These are phyloP conservation scores for Silurus lanzhouensis DNA, from an alignment of 2,797 vertebrate species.

Conservation along the genomic window DNA sequence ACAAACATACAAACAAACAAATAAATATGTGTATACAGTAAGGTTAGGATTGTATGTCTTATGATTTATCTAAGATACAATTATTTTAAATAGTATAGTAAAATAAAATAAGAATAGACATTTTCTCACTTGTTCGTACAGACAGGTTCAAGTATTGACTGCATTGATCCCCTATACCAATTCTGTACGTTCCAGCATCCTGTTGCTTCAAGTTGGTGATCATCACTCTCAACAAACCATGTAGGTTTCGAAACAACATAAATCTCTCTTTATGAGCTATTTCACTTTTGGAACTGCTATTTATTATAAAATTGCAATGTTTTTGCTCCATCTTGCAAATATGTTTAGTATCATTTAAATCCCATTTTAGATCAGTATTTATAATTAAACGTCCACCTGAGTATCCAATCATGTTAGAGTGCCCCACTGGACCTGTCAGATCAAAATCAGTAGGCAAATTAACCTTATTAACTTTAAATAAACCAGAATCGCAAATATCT, in stretches of 20 bases:
- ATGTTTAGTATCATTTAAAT: not conserved
- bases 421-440: not conserved
- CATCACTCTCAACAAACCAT: not conserved
- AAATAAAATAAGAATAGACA: not conserved
- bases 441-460: not conserved
- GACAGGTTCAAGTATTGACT: not conserved
- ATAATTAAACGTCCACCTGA: constrained; percentile 15
- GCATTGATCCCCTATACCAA: not conserved
- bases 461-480: not conserved
- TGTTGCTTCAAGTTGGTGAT: constrained; percentile 23
- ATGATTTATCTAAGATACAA: too few species aligned
- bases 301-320: not conserved
- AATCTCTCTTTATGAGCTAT: not conserved
- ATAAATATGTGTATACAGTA: not conserved
- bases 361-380: not conserved
- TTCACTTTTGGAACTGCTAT: not conserved
- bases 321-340: not conserved
- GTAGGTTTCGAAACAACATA: not conserved
- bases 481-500: not conserved
- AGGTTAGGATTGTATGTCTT: not conserved
- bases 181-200: constrained; percentile 31
- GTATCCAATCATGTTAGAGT: constrained; percentile 9
- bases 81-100: too few species aligned
- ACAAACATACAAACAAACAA: not conserved
- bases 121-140: not conserved